Percentiles rank a stretch among this genome's conserved stretches.
Evolutionary conservation across 2,888 invertebrate genomes (phyloP).

Genomic region (Zaprionus bogoriensis): DNA sequence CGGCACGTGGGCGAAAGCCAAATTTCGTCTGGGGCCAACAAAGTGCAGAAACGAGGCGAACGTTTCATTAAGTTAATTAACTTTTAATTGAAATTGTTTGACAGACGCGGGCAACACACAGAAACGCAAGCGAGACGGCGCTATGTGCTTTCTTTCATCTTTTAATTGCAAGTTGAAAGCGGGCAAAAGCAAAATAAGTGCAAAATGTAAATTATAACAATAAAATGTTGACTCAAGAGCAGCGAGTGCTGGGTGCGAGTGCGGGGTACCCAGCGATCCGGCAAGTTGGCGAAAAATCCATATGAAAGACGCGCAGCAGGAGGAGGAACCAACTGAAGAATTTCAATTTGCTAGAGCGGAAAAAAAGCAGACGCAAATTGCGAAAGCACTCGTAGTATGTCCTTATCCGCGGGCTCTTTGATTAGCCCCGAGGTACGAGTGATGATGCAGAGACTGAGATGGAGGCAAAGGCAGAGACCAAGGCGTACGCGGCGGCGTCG

Average conservation of each 20-base stretch:
- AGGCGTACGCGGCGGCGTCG: background rate
- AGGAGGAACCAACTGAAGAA: conserved; percentile 25
- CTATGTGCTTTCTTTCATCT: conserved; percentile 45
- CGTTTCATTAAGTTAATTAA: conserved; percentile 76
- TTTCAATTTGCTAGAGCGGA: conserved; percentile 17
- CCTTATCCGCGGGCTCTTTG: background rate
- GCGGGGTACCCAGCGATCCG: background rate
- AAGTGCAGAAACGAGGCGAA: conserved; percentile 45
- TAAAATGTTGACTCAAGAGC: conserved; percentile 6
- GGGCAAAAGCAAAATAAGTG: conserved; percentile 3
- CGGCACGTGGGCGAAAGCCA: conserved; percentile 25
- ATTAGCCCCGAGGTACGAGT: too few species aligned
- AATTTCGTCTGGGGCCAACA: conserved; percentile 21
- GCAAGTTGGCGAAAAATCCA: background rate
- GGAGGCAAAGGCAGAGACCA: too few species aligned
- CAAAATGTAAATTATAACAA: conserved; percentile 11
- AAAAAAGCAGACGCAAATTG: background rate
- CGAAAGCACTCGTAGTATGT: background rate
- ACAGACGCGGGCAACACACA: too few species aligned
- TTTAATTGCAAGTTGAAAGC: conserved; percentile 55
- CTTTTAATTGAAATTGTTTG: conserved; percentile 71
- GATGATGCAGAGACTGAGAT: too few species aligned
- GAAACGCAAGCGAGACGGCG: conserved; percentile 31
- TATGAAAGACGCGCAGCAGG: background rate
- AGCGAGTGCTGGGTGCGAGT: too few species aligned